Base-by-base conservation (phyloP, 2,888 invertebrate genomes). In the Coleophora deauratella region DNA sequence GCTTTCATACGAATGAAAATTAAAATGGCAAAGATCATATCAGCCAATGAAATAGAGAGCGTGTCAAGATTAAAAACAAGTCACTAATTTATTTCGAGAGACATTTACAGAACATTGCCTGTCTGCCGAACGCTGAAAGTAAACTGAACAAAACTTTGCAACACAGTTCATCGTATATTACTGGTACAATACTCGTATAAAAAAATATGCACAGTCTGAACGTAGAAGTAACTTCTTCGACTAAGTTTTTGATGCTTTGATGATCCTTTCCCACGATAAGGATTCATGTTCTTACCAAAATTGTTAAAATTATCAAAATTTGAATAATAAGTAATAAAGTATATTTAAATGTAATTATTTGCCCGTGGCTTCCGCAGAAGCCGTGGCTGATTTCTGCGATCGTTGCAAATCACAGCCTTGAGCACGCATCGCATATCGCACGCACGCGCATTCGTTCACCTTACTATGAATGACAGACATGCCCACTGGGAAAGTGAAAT, bases 321-420 rank as follows among this genome's bases (percentile, higher is more conserved):
- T 21, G 6, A 21, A 21, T 4, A 21, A 4, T 21, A n/a, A n/a
- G n/a, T 21, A 3, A 21, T 21, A 21, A 4, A 21, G 6, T 21
- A 21, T 21, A 4, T 21, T 34, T 34, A 35, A 39, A 36, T 43
- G 37, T 42, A 41, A 47, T 42, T 33, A 38, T 39, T 36, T 41
- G 70, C 75, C 73, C 49, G 57, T 64, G 75, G 77, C 79, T 77
- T 69, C 77, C 59, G 57, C 57, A 71, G 81, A 65, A 76, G 79
- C 69, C 51, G 40, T 45, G 40, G 15, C 9, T 40, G 42, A 50
- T 43, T 21, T 21, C 6, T 21, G 21, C 21, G 21, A 21, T 21
- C 21, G 21, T 21, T 21, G 21, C 21, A 21, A 21, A 21, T 21
- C 21, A 21, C 6, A 21, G 21, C 21, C 21, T 21, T 21, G 49